Percentiles rank a stretch among this genome's conserved stretches.
Conservation (phyloP, 1,140 invertebrate species). For the Hermetia illucens region DNA sequence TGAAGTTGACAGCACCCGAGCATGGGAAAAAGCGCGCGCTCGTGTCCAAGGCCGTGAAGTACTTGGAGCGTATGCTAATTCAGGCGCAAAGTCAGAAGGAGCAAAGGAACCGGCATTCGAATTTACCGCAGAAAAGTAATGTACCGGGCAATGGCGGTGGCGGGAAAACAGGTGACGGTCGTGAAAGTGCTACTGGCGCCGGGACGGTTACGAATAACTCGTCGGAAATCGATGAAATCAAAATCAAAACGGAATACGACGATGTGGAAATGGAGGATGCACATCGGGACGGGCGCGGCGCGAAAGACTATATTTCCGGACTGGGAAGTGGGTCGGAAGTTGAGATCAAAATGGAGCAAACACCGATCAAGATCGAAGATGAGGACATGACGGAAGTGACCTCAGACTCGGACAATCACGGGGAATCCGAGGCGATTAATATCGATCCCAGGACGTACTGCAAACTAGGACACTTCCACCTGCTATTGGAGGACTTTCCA, state of each 20-base stretch:
- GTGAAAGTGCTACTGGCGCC: neutral
- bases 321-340: neutral
- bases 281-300: neutral
- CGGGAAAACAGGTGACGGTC: neutral
- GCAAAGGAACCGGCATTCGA: conserved; percentile 12
- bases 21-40: conserved; percentile 61
- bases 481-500: conserved; percentile 74
- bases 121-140: too few species aligned
- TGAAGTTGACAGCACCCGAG: conserved; percentile 60
- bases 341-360: neutral
- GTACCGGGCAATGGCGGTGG: too few species aligned
- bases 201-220: too few species aligned
- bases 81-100: conserved; percentile 51
- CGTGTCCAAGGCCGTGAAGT: conserved; percentile 69
- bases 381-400: neutral
- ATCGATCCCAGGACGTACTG: conserved; percentile 83
- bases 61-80: conserved; percentile 67
- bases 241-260: neutral
- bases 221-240: too few species aligned
- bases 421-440: conserved; percentile 34
- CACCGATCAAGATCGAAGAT: too few species aligned
- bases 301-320: too few species aligned
- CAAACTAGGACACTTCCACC: conserved; percentile 84
- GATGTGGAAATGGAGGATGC: neutral
- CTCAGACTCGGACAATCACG: neutral